These are phyloP conservation scores for Cosmorhoe ocellata DNA, from an alignment of 2,888 invertebrate genomes.

Conservation along the genomic window DNA sequence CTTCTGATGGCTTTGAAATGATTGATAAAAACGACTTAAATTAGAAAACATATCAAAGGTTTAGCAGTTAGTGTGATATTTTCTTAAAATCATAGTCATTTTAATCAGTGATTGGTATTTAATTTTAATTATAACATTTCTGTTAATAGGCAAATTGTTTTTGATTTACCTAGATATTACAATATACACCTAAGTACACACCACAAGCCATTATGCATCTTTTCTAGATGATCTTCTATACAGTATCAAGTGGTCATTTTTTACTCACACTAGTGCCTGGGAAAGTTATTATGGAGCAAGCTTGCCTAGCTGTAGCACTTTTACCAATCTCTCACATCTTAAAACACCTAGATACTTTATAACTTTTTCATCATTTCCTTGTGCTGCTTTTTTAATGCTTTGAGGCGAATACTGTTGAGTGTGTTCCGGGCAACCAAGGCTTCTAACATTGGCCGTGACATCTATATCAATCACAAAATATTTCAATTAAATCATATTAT, in stretches of 20 bases:
- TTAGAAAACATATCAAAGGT: conserved; percentile 39
- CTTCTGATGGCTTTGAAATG: conserved; percentile 78
- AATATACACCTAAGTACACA: too few species aligned
- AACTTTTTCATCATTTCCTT: conserved; percentile 71
- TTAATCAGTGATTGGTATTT: conserved; percentile 24
- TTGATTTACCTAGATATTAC: conserved; percentile 28
- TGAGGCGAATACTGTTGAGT: conserved; percentile 64
- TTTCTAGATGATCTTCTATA: too few species aligned
- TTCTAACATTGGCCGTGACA: conserved; percentile 78
- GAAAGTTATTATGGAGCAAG: too few species aligned
- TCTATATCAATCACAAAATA: conserved; percentile 50
- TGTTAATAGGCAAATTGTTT: conserved; percentile 21
- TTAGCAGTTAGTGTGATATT: conserved; percentile 25
- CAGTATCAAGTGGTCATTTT: too few species aligned
- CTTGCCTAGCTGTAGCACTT: too few species aligned
- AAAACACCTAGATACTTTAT: conserved; percentile 63
- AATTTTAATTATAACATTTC: conserved; percentile 32
- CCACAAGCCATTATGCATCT: too few species aligned
- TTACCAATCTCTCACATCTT: too few species aligned
- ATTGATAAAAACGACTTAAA: conserved; percentile 70
- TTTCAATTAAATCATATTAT: background rate
- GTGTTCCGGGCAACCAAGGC: conserved; percentile 72
- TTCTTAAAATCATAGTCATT: conserved; percentile 15
- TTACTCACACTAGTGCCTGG: too few species aligned
- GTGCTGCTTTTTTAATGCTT: conserved; percentile 73